A percentile compares a stretch with the other conserved stretches of the same genome.
These are phyloP conservation scores for Micromesistius poutassou DNA, from an alignment of 2,797 vertebrate genomes.

Conservation along the genomic window DNA sequence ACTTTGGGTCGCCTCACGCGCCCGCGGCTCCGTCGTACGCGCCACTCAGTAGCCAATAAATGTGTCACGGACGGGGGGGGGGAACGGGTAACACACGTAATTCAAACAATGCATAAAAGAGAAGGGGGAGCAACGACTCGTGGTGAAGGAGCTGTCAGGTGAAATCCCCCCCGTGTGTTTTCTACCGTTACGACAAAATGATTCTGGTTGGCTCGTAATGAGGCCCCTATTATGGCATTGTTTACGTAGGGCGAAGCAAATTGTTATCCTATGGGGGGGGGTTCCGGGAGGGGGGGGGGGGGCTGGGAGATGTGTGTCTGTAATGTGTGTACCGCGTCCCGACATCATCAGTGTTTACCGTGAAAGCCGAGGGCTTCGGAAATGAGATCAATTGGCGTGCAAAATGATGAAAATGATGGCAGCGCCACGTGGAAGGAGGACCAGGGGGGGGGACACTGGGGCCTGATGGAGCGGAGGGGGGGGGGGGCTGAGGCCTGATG, in stretches of 20 bases:
- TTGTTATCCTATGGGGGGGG: slow-evolving; percentile 55
- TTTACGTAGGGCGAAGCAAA: slow-evolving; percentile 65
- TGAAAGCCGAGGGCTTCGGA: slow-evolving; percentile 43
- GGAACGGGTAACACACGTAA: slow-evolving; percentile 32
- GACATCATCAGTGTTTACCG: slow-evolving; percentile 58
- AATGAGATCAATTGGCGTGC: slow-evolving; percentile 50
- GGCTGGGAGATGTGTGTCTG: slow-evolving; percentile 36
- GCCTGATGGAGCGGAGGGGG: no score
- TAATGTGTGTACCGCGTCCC: slow-evolving; percentile 50
- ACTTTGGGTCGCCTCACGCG: no score
- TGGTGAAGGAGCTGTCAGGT: slow-evolving; percentile 62
- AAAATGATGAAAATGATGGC: slow-evolving; percentile 37
- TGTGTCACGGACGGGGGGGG: slow-evolving; percentile 5
- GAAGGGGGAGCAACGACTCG: slow-evolving; percentile 41
- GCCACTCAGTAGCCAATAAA: no score
- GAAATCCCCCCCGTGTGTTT: slow-evolving; percentile 56
- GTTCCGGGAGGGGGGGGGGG: slow-evolving; percentile 26
- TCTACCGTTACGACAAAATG: slow-evolving; percentile 58
- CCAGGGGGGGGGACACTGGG: no score
- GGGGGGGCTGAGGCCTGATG: no score
- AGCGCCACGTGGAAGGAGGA: slow-evolving; percentile 50
- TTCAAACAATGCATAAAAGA: slow-evolving; percentile 50
- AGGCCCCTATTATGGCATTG: slow-evolving; percentile 61
- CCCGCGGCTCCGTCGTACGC: no score
- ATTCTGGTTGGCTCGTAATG: slow-evolving; percentile 65